These are phyloP conservation scores for Accipiter cooperii DNA, from an alignment of 2,113 vertebrate genomes.

Conservation along the genomic window DNA sequence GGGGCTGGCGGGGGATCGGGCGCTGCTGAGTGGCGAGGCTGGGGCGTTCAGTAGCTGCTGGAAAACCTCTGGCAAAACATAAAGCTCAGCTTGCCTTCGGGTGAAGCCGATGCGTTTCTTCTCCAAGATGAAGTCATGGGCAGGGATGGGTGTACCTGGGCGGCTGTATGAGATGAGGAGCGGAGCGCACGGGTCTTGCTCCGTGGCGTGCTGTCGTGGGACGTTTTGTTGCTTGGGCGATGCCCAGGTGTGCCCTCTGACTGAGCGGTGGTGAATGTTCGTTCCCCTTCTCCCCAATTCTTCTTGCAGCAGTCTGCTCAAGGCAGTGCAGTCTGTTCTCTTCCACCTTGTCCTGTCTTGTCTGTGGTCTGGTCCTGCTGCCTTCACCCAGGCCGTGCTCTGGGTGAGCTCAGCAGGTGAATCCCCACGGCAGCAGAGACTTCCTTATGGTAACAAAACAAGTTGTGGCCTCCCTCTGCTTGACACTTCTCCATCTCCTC, in stretches of 20 bases:
- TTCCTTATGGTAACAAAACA: neutral
- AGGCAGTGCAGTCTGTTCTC: neutral
- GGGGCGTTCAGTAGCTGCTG: neutral
- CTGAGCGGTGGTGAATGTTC: neutral
- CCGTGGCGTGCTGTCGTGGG: accelerated
- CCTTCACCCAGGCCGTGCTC: neutral
- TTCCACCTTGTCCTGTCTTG: neutral
- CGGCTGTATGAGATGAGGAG: neutral
- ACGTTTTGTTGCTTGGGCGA: accelerated
- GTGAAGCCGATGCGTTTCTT: neutral
- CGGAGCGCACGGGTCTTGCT: accelerated
- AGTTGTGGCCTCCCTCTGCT: neutral
- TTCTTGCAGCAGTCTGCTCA: neutral
- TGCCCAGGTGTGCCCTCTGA: neutral
- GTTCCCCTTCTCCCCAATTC: neutral
- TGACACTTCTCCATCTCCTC: neutral
- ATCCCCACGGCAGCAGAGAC: neutral
- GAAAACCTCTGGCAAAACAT: accelerated
- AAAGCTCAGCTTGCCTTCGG: neutral
- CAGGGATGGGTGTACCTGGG: neutral
- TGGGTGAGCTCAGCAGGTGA: neutral
- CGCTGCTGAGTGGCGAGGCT: neutral
- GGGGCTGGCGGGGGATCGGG: neutral
- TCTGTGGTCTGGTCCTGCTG: neutral
- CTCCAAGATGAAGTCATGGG: accelerated